Conservation (phyloP, 2,888 invertebrate species). For the Drosophila cracens region DNA sequence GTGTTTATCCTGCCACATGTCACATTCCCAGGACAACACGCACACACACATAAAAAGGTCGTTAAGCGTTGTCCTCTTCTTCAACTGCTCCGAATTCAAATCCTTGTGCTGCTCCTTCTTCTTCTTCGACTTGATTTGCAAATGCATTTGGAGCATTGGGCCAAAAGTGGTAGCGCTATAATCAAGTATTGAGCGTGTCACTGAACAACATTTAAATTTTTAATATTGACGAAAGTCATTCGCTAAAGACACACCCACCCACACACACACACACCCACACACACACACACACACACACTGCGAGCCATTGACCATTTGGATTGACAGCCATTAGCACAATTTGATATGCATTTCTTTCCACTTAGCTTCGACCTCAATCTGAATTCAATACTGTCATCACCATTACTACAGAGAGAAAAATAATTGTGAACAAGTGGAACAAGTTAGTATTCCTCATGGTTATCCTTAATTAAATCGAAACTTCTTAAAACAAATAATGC, state of each 20-base stretch:
- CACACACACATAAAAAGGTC: constrained; percentile 49
- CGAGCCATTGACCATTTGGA: neutral
- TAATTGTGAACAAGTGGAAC: neutral
- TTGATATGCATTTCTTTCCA: neutral
- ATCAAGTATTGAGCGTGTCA: constrained; percentile 23
- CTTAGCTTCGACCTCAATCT: neutral
- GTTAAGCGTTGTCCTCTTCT: constrained; percentile 40
- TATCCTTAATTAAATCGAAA: neutral
- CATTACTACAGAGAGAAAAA: neutral
- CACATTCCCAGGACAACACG: constrained; percentile 46
- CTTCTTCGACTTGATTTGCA: neutral
- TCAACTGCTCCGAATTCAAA: neutral
- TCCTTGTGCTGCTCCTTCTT: neutral
- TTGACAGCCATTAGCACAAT: constrained; percentile 1
- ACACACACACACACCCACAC: constrained; percentile 78
- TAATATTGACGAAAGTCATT: constrained; percentile 35
- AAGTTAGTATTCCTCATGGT: neutral
- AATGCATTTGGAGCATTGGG: constrained; percentile 32
- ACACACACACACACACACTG: neutral
- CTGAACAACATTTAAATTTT: constrained; percentile 50
- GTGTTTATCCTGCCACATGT: constrained; percentile 45
- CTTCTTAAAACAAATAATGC: neutral
- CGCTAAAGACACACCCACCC: constrained; percentile 37
- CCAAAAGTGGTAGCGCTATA: constrained; percentile 13
- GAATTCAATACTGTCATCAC: neutral